Conservation (phyloP, 2,888 invertebrate species). For the Ischnura elegans region DNA sequence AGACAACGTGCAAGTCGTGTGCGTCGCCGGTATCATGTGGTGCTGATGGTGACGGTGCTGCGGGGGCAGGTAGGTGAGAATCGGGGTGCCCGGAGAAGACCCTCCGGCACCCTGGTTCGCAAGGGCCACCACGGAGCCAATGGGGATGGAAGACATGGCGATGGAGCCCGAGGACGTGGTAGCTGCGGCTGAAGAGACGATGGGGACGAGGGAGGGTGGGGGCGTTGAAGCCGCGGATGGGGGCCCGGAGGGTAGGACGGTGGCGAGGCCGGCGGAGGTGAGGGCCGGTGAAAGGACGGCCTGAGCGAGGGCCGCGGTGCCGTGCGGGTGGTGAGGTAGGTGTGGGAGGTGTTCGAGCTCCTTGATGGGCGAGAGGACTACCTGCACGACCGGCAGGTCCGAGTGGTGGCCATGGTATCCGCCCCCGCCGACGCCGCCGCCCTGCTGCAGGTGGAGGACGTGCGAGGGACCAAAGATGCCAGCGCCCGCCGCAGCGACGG, state of each 20-base stretch:
- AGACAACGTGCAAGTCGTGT: slow-evolving; percentile 16
- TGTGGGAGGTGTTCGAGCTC: slow-evolving; percentile 88
- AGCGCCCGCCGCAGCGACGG: slow-evolving; percentile 78
- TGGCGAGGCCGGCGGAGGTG: slow-evolving; percentile 78
- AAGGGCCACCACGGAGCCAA: slow-evolving; percentile 71
- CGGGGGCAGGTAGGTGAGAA: slow-evolving; percentile 73
- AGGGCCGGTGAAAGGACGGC: slow-evolving; percentile 85
- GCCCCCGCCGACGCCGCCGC: slow-evolving; percentile 73
- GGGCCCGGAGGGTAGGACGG: slow-evolving; percentile 15
- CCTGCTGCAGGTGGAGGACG: slow-evolving; percentile 79
- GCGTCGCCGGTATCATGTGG: slow-evolving; percentile 28
- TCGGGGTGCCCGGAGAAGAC: slow-evolving; percentile 72
- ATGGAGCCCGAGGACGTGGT: slow-evolving; percentile 71
- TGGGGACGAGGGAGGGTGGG: background rate
- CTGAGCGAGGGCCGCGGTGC: slow-evolving; percentile 89
- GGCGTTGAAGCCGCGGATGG: slow-evolving; percentile 12
- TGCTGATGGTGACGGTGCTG: slow-evolving; percentile 74
- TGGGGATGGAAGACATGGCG: slow-evolving; percentile 73
- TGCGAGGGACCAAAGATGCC: slow-evolving; percentile 86
- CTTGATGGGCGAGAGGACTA: slow-evolving; percentile 90
- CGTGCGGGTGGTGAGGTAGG: slow-evolving; percentile 78
- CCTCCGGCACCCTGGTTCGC: slow-evolving; percentile 70
- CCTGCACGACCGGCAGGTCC: slow-evolving; percentile 87
- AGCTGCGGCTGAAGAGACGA: slow-evolving; percentile 68
- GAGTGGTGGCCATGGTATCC: slow-evolving; percentile 74